Base-by-base conservation (phyloP, 2,888 invertebrate genomes). In the Clistopyga incitator region DNA sequence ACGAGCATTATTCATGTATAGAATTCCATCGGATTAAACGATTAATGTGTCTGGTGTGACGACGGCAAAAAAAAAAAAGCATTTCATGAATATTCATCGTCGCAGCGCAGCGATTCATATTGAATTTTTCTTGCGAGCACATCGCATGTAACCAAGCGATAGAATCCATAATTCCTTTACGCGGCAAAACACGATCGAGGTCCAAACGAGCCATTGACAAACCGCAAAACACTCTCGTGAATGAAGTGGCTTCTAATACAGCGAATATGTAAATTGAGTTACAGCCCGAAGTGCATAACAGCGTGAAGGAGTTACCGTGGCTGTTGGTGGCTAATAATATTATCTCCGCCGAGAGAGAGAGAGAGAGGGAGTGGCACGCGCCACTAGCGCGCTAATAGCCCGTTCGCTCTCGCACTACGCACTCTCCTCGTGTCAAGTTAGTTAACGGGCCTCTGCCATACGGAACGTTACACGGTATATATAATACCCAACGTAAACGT, bases 371-470 rank as follows among this genome's bases (percentile, higher is more conserved):
- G 45, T 70, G 82, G 78, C 68, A 72, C 71, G 76, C 76, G 72
- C 64, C 50, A 34, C 47, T 61, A 38, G 74, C 65, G 81, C 68
- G 67, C 78, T 82, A 78, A 78, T 82, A 74, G 78, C 78, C 70
- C 71, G 75, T 70, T 52, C 78, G 64, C 71, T 78, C 78, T 52
- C 72, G 71, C 79, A 67, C 79, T 45, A 50, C 25, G 45, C 67
- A 71, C 72, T 74, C 76, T 52, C 80, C 80, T 76, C 80, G 52
- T 78, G 75, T 70, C 82, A 65, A 78, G 70, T 82, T 78, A 56
- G 82, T 81, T 78, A 80, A 81, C 79, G 79, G 56, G 42, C 64
- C 76, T 67, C 64, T 13, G 25, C 67, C 45, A 47, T 18, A 25
- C 67, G 45, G 45, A 45, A 45, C 65, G 59, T 47, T 45, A 56